Conservation (phyloP, 37 sponge, comb jelly and placozoan genomes). For the Hexactinellida sp. region DNA sequence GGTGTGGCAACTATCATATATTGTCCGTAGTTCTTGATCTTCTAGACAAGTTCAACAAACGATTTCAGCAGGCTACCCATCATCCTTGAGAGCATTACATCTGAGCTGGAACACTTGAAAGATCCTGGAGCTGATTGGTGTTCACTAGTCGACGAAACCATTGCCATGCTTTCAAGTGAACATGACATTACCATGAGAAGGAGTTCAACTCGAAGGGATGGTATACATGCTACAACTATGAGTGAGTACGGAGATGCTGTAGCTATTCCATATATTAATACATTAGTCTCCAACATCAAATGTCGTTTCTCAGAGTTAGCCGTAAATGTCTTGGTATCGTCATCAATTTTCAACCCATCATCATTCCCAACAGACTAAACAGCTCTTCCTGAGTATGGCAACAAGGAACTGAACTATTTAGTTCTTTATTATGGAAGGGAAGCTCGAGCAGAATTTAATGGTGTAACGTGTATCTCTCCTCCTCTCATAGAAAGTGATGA, state of each 20-base stretch:
- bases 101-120: neutral
- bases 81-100: neutral
- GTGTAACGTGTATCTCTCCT: neutral
- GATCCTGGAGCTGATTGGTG: neutral
- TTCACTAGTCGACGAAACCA: neutral
- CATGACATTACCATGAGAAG: neutral
- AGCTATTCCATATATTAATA: too few species aligned
- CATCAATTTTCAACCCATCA: too few species aligned
- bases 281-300: neutral
- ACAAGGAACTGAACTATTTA: neutral
- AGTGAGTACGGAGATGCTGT: neutral
- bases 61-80: neutral
- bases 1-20: constrained; percentile 13
- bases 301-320: too few species aligned
- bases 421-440: neutral
- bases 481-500: neutral
- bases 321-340: too few species aligned
- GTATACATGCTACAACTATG: neutral
- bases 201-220: neutral
- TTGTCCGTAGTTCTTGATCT: constrained; percentile 15
- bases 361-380: too few species aligned
- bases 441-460: neutral
- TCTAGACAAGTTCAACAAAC: neutral
- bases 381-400: too few species aligned
- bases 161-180: neutral